A percentile compares a stretch with the other conserved stretches of the same genome.
phyloP scores from a whole-genome alignment of 2,888 invertebrate species.

The Bursaphelenchus okinawaensis region DNA sequence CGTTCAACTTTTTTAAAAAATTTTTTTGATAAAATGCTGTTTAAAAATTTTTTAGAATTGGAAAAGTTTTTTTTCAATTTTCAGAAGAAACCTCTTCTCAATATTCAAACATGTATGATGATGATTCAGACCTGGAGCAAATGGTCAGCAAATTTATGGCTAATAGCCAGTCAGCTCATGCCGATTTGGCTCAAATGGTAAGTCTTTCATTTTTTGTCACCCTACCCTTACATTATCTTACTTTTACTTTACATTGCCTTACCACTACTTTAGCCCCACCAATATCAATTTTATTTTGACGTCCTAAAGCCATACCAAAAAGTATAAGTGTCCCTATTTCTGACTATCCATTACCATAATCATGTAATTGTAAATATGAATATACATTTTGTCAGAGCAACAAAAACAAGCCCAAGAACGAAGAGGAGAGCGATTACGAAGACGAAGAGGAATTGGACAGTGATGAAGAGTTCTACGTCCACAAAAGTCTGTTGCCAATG shows the following conservation, averaged over 20 bases:
- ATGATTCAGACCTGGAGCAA: conserved; percentile 10
- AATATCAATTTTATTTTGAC: too few relatives aligned
- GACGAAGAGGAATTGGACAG: conserved; percentile 7
- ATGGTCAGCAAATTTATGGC: conserved; percentile 8
- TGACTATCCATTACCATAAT: too few relatives aligned
- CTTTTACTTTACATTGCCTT: too few relatives aligned
- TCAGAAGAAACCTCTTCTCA: background rate
- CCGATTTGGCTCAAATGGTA: conserved; percentile 4
- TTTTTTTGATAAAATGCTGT: background rate
- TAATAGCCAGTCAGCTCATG: conserved; percentile 7
- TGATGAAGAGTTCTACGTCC: conserved; percentile 13
- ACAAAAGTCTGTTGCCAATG: conserved; percentile 9
- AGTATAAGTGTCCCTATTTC: too few relatives aligned
- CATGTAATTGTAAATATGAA: too few relatives aligned
- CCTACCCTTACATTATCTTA: too few relatives aligned
- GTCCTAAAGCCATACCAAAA: too few relatives aligned
- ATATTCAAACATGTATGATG: conserved; percentile 1
- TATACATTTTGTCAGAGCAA: background rate
- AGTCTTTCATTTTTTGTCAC: too few relatives aligned
- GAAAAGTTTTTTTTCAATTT: background rate
- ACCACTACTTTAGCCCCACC: too few relatives aligned
- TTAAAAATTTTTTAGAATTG: too few relatives aligned
- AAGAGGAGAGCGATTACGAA: background rate
- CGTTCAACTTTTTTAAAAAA: background rate
- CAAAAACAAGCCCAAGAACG: background rate